Base-by-base conservation (phyloP, 1,140 invertebrate species). In the Charaxes varanes region DNA sequence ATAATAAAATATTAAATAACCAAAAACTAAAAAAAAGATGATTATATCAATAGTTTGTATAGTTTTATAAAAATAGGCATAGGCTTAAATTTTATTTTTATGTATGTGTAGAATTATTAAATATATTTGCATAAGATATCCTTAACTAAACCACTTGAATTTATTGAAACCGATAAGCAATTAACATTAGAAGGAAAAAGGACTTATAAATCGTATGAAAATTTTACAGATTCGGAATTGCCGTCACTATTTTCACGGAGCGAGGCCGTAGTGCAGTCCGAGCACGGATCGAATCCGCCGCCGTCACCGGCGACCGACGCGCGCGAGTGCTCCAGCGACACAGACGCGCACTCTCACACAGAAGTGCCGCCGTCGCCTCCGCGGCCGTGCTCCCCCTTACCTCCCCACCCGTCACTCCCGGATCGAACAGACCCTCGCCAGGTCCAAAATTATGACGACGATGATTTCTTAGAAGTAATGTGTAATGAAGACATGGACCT, bases 271-370 rank as follows among this genome's bases (percentile, higher is more conserved):
- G 67, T 63, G 2, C 62, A 65, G 40, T 64, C 71, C 0, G 71
- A 76, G 42, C 74, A 79, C 72, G 85, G 87, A 18, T 90, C 88
- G 2, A 93, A 93, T 80, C 91, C 92, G 12, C 92, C 92, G 6
- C 92, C 92, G 6, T 92, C 91, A 17, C 92, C 92, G 2, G 92
- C 90, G 18, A 92, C 90, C 0, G 90, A 91, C 69, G 87, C 89
- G 42, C 88, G 90, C 12, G 91, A 92, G 56, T 88, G 90, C 62
- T 89, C 89, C 35, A 89, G 89, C 37, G 90, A 91, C 54, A 86
- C 85, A 6, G 78, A 85, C 44, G 76, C 79, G 6, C 86, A 87
- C 41, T 53, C 57, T 12, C 59, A 52, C 56, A 45, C 51, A 7
- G 63, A 68, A 37, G 62, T 50, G 15, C 57, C 48, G 2, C 47